A percentile compares a stretch with the other conserved stretches of the same genome.
phyloP scores from a whole-genome alignment of 1,140 invertebrate genomes.

The Paracyclopina nana region DNA sequence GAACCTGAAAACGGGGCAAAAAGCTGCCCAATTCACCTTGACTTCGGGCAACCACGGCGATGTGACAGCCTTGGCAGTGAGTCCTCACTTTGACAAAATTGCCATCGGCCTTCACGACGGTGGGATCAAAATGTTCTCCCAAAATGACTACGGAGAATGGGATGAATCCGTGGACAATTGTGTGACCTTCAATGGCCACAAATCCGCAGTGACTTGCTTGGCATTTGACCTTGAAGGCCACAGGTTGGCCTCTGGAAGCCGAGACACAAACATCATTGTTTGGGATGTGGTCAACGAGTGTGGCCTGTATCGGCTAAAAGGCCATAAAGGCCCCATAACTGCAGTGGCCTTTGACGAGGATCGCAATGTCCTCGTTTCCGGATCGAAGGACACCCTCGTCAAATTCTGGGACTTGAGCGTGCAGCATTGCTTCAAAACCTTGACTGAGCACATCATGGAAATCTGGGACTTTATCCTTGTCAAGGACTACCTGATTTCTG shows the following conservation, averaged over 20 bases:
- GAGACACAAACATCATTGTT: constrained; percentile 80
- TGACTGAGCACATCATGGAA: constrained; percentile 38
- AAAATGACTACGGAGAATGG: constrained; percentile 13
- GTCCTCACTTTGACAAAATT: constrained; percentile 47
- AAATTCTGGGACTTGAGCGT: constrained; percentile 95
- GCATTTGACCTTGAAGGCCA: constrained; percentile 44
- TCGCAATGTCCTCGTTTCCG: constrained; percentile 47
- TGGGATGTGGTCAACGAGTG: constrained; percentile 84
- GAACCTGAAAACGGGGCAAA: constrained; percentile 74
- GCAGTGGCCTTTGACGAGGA: constrained; percentile 54
- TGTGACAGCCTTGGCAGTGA: constrained; percentile 48
- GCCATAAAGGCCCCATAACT: constrained; percentile 82
- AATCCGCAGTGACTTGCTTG: constrained; percentile 57
- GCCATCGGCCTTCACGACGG: constrained; percentile 85
- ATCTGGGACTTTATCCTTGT: constrained; percentile 65
- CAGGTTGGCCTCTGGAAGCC: constrained; percentile 20
- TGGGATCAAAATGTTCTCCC: constrained; percentile 50
- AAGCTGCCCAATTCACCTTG: constrained; percentile 34
- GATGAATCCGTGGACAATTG: constrained; percentile 43
- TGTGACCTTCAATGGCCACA: constrained; percentile 70
- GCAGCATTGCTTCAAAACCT: constrained; percentile 83
- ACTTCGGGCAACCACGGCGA: constrained; percentile 44
- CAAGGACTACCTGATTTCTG: constrained; percentile 62
- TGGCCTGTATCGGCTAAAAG: constrained; percentile 66
- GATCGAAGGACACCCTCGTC: constrained; percentile 80